Percentiles rank a stretch among this genome's conserved stretches.
Conservation (phyloP, 2,797 vertebrate genomes). For the Champsocephalus gunnari region DNA sequence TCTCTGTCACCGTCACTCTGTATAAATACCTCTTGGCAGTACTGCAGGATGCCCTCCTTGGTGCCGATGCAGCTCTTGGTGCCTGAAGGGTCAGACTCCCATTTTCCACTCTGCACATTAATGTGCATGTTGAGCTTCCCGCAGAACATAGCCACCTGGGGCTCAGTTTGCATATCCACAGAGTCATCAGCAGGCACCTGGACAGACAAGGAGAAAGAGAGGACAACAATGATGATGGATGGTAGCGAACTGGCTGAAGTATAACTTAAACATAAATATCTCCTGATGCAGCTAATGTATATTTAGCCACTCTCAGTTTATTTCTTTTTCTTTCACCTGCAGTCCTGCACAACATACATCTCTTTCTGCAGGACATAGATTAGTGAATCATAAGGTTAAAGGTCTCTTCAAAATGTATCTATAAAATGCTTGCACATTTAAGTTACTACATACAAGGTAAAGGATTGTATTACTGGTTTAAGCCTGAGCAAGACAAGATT, state of each 20-base stretch:
- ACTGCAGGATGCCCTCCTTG: conserved; percentile 95
- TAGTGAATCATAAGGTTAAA: conserved; percentile 31
- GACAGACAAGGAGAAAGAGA: conserved; percentile 35
- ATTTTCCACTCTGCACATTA: conserved; percentile 96
- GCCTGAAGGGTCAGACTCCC: conserved; percentile 93
- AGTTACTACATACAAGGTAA: conserved; percentile 6
- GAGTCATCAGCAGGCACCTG: conserved; percentile 84
- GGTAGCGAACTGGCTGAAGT: not conserved
- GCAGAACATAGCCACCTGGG: conserved; percentile 98
- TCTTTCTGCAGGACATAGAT: conserved; percentile 23
- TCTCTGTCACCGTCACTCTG: not conserved
- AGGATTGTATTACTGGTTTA: conserved; percentile 16
- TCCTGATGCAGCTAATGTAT: conserved; percentile 2
- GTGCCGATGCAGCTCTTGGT: conserved; percentile 92
- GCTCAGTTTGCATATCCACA: conserved; percentile 88
- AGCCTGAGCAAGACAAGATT: conserved; percentile 24
- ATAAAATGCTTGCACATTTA: conserved; percentile 26
- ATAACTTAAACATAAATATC: conserved; percentile 9
- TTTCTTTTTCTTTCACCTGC: conserved; percentile 10
- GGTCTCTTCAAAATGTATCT: conserved; percentile 25
- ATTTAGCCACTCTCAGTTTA: conserved; percentile 14
- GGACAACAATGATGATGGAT: conserved; percentile 7
- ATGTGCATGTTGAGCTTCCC: conserved; percentile 98
- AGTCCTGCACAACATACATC: conserved; percentile 11
- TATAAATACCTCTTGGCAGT: conserved; percentile 92